Evolutionary conservation across 2,888 invertebrate species (phyloP), one percentile per base, ranked within the genome.

Genomic region (Leptothorax acervorum): DNA sequence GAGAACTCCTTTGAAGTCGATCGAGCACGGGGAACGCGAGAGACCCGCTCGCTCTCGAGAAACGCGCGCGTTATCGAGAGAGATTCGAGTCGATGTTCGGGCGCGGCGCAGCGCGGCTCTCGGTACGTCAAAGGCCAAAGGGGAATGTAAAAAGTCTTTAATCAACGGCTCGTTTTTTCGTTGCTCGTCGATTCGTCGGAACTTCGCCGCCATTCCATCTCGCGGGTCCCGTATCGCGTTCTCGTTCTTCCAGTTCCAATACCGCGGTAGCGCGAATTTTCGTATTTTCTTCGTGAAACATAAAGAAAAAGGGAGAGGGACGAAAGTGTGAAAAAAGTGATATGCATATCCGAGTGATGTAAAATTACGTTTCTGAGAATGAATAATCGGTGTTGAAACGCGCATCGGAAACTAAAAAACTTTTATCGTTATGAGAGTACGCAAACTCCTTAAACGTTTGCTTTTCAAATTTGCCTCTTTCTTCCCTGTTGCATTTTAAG

Each of bases 1-100:
- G 60, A 60, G 42, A 82, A 68, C 42, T 79, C 68, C 83, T 85
- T 85, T 85, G 83, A 85, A 85, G 85, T 83, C 53, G 66, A 83
- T 85, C 79, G 55, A 68, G 51, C 70, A 76, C n/a, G 15, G 12
- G 48, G 9, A 39, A 66, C n/a, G 31, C 51, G 57, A 18, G 42
- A 39, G 57, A 18, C 48, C n/a, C 51, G 31, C 39, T 62, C 57
- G 70, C 65, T 82, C 60, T 78, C 63, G 62, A 85, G 82, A 51
- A 86, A 82, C 51, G 60, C 68, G 60, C 65, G 60, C 65, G 65
- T 86, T 86, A 68, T 65, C 62, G 76, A 57, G 48, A 73, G 55
- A 78, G 66, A 42, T 3, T 5, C 51, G 35, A 35, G 35, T 35
- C 73, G 55, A 23, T 70, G 39, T 53, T 79, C 53, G 28, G 28